A percentile compares a stretch with the other conserved stretches of the same genome.
These are phyloP conservation scores for Notothenia coriiceps DNA, from an alignment of 2,113 vertebrate genomes.

Conservation along the genomic window DNA sequence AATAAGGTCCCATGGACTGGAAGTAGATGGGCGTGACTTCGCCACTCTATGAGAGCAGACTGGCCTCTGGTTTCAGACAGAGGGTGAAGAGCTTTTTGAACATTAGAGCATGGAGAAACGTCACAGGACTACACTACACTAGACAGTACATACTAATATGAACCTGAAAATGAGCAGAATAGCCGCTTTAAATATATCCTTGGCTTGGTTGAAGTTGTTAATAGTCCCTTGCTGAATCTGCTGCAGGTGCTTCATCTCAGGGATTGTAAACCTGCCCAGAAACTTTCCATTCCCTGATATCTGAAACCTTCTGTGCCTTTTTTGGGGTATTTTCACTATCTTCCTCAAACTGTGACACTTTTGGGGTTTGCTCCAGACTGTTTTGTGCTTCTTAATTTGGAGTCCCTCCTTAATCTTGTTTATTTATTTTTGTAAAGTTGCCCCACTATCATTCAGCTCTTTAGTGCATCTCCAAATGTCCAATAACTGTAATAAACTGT, in stretches of 20 bases:
- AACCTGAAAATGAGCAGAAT: no score
- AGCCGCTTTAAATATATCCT: neutral
- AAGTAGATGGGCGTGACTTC: no score
- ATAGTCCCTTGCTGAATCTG: neutral
- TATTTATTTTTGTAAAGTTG: neutral
- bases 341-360: neutral
- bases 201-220: neutral
- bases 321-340: neutral
- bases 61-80: no score
- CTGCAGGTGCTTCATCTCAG: slow-evolving; percentile 2
- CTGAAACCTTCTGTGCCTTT: neutral
- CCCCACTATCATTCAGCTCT: neutral
- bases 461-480: neutral
- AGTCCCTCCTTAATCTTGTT: neutral
- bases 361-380: neutral
- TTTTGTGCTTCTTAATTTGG: neutral
- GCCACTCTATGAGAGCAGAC: no score
- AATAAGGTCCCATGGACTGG: no score
- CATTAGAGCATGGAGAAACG: no score
- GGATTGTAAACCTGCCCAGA: slow-evolving; percentile 2
- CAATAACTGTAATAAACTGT: neutral
- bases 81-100: no score
- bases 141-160: no score
- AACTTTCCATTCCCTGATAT: slow-evolving; percentile 1
- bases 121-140: no score